Evolutionary conservation across 2,797 vertebrate genomes (phyloP).

Genomic region (Melanotaenia maccullochi): DNA sequence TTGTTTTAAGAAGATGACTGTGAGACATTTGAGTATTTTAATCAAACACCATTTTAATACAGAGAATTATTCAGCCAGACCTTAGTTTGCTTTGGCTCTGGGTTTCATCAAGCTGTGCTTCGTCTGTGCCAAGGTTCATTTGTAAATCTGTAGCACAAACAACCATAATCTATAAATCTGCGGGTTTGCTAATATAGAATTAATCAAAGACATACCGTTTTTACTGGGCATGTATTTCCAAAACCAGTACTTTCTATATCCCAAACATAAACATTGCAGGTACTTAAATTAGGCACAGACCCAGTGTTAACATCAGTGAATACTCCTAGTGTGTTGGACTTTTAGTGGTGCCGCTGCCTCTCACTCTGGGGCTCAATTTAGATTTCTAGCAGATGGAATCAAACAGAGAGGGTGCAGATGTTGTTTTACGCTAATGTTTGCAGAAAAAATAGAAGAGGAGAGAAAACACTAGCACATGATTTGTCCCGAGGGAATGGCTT

Average conservation of each 20-base stretch:
- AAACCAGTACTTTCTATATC: conserved; percentile 21
- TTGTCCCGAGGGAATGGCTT: conserved; percentile 26
- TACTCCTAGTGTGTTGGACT: conserved; percentile 18
- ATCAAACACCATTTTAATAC: conserved; percentile 55
- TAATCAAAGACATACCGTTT: conserved; percentile 32
- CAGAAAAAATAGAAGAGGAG: conserved; percentile 40
- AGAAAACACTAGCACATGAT: conserved; percentile 25
- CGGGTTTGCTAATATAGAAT: conserved; percentile 38
- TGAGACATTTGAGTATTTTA: conserved; percentile 29
- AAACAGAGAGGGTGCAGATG: conserved; percentile 31
- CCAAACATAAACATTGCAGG: conserved; percentile 9
- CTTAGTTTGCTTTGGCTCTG: conserved; percentile 65
- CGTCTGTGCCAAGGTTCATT: conserved; percentile 62
- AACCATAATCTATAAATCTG: conserved; percentile 50
- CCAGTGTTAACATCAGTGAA: conserved; percentile 29
- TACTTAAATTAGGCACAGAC: conserved; percentile 35
- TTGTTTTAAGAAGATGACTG: conserved; percentile 22
- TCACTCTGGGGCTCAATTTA: conserved; percentile 18
- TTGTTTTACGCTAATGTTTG: conserved; percentile 56
- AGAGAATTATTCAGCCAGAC: conserved; percentile 53
- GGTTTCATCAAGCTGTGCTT: conserved; percentile 53
- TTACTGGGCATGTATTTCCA: conserved; percentile 1
- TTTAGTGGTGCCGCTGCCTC: conserved; percentile 15
- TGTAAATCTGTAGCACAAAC: conserved; percentile 62
- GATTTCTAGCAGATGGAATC: conserved; percentile 28